Percentiles rank a stretch among this genome's conserved stretches.
phyloP scores from a whole-genome alignment of 2,797 vertebrate species.

The Sebastes steindachneri region DNA sequence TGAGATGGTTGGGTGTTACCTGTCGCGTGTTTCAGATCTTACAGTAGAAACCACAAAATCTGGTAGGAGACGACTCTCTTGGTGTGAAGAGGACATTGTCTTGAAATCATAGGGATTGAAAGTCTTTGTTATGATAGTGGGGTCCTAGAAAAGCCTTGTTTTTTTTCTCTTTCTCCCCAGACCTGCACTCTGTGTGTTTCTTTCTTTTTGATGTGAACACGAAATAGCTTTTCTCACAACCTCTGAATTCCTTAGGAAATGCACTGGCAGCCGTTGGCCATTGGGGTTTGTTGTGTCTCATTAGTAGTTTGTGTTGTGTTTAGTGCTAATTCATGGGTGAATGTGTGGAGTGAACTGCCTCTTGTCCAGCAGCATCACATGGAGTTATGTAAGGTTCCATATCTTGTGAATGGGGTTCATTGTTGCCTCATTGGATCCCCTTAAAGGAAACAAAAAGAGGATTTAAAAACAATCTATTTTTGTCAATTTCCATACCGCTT shows the following conservation, averaged over 20 bases:
- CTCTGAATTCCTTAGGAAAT: slow-evolving; percentile 41
- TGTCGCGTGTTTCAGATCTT: background rate
- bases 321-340: slow-evolving; percentile 17
- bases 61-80: background rate
- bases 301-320: slow-evolving; percentile 24
- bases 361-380: slow-evolving; percentile 41
- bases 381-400: slow-evolving; percentile 68
- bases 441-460: slow-evolving; percentile 54
- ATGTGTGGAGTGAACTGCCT: slow-evolving; percentile 50
- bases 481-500: slow-evolving; percentile 37
- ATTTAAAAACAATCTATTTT: slow-evolving; percentile 52
- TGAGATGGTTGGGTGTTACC: background rate
- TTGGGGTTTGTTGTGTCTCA: background rate
- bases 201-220: slow-evolving; percentile 32
- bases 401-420: slow-evolving; percentile 69
- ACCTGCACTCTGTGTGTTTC: slow-evolving; percentile 23
- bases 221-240: slow-evolving; percentile 43
- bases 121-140: slow-evolving; percentile 33
- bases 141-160: background rate
- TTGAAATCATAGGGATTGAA: slow-evolving; percentile 34
- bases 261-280: slow-evolving; percentile 3
- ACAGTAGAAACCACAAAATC: background rate
- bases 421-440: slow-evolving; percentile 57
- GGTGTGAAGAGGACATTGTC: slow-evolving; percentile 22
- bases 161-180: background rate